Conservation (phyloP, 2,113 vertebrate genomes). For the Pipa parva region DNA sequence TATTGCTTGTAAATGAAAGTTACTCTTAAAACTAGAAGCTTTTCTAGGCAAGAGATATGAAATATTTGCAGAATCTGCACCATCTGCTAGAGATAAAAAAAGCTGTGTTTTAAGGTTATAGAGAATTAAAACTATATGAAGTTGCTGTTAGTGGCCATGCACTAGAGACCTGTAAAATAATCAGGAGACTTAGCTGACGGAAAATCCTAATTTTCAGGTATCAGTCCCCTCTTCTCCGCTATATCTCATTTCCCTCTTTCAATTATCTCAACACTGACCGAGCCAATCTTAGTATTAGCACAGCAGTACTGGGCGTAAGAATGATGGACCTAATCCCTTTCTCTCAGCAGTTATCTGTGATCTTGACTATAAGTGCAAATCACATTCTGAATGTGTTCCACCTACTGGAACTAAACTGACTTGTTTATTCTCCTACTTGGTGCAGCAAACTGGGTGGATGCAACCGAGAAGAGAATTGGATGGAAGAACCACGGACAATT, state of each 20-base stretch:
- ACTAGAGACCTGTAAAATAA: slow-evolving; percentile 1
- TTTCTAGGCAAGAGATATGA: no score
- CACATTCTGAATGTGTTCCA: neutral
- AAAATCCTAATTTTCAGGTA: slow-evolving; percentile 30
- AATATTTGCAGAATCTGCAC: no score
- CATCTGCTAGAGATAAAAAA: no score
- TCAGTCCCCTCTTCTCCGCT: slow-evolving; percentile 6
- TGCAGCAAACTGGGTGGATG: no score
- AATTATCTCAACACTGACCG: slow-evolving; percentile 24
- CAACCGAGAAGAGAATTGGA: no score
- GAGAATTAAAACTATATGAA: no score
- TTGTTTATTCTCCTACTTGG: no score
- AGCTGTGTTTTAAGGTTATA: neutral
- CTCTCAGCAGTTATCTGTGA: slow-evolving; percentile 1
- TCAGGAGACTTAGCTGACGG: slow-evolving; percentile 20
- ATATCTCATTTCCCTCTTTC: slow-evolving; percentile 22
- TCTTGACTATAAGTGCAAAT: neutral
- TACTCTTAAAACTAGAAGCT: no score
- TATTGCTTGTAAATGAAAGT: no score
- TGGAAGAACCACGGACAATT: no score
- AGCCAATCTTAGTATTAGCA: slow-evolving; percentile 14
- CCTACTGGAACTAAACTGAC: neutral
- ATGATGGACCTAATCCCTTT: slow-evolving; percentile 17
- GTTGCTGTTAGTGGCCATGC: no score
- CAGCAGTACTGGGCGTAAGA: slow-evolving; percentile 6